Evolutionary conservation across 2,888 invertebrate genomes (phyloP).

Genomic region (Anthophora plumipes): DNA sequence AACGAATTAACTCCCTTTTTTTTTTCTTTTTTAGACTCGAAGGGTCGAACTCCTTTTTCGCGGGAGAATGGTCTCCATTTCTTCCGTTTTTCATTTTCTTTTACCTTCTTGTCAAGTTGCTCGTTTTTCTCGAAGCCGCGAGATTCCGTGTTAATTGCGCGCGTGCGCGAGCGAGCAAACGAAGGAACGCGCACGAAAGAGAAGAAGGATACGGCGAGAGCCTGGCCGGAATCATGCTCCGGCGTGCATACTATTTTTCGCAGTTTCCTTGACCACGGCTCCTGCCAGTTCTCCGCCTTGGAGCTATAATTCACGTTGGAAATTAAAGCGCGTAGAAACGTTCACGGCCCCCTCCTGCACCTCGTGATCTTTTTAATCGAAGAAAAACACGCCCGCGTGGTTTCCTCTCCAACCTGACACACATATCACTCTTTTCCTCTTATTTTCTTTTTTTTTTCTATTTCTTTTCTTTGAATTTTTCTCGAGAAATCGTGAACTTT

Average conservation of each 20-base stretch:
- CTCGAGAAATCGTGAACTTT: neutral
- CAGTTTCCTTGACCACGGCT: constrained; percentile 61
- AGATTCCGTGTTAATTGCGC: constrained; percentile 56
- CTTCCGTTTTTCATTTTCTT: neutral
- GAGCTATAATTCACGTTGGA: constrained; percentile 43
- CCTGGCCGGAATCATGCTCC: constrained; percentile 78
- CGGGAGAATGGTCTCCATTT: too few species aligned
- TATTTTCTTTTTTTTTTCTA: neutral
- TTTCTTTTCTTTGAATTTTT: too few species aligned
- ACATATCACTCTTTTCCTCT: neutral
- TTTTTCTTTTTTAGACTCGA: too few species aligned
- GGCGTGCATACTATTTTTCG: constrained; percentile 78
- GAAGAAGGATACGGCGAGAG: constrained; percentile 46
- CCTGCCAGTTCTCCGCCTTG: constrained; percentile 10
- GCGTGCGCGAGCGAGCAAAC: constrained; percentile 17
- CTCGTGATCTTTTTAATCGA: constrained; percentile 27
- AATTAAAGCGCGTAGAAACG: constrained; percentile 43
- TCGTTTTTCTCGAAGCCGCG: constrained; percentile 1
- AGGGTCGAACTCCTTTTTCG: too few species aligned
- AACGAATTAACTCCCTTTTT: too few species aligned
- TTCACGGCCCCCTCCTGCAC: neutral
- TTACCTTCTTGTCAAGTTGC: neutral
- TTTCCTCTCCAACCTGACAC: constrained; percentile 29
- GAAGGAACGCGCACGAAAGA: constrained; percentile 15
- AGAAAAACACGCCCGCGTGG: constrained; percentile 2